These are phyloP conservation scores for Protonemura montana DNA, from an alignment of 2,888 invertebrate species.

Conservation along the genomic window DNA sequence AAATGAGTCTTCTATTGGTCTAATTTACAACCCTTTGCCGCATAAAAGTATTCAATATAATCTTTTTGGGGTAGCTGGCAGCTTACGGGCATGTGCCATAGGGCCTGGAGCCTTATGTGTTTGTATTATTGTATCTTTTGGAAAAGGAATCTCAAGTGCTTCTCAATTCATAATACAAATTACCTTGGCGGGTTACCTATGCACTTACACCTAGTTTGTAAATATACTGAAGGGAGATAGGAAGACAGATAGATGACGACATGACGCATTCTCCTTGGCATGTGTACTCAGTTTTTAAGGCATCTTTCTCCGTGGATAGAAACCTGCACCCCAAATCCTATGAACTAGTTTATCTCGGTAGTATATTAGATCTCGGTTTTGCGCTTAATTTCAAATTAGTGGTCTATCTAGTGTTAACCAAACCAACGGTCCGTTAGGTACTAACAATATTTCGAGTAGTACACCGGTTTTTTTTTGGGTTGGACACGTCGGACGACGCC, in stretches of 20 bases:
- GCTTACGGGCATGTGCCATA: background rate
- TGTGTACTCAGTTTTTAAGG: background rate
- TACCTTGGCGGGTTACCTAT: background rate
- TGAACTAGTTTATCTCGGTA: conserved; percentile 14
- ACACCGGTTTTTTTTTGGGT: background rate
- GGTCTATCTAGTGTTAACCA: conserved; percentile 25
- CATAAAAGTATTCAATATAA: background rate
- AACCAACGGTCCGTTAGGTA: conserved; percentile 29
- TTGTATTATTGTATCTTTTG: background rate
- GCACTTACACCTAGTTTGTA: background rate
- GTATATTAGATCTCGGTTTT: conserved; percentile 26
- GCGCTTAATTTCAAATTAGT: conserved; percentile 38
- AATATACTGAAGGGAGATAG: background rate
- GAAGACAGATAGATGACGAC: background rate
- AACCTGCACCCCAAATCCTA: background rate
- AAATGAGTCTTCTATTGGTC: background rate
- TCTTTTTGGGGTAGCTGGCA: background rate
- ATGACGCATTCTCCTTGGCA: background rate
- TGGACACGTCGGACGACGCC: background rate
- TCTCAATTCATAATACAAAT: background rate
- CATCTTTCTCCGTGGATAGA: background rate
- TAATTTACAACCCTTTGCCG: background rate
- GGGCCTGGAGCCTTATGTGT: background rate
- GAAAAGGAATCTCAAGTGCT: background rate
- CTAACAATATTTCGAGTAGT: conserved; percentile 32